Evolutionary conservation across 1,140 invertebrate genomes (phyloP).

Genomic region (Antheraea pernyi): DNA sequence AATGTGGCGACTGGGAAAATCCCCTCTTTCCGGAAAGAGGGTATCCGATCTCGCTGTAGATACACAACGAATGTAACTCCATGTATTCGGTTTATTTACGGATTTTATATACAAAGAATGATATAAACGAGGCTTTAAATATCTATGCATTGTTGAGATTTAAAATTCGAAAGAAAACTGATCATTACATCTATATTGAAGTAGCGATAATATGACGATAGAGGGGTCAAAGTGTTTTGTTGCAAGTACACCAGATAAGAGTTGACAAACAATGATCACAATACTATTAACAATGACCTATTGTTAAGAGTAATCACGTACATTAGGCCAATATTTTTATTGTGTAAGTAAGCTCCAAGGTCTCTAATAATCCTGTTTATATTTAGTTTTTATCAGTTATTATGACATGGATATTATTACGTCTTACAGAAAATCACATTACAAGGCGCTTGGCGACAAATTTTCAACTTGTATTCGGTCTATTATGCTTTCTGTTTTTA

Average conservation of each 20-base stretch:
- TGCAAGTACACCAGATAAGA: conserved; percentile 14
- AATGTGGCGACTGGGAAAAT: conserved; percentile 93
- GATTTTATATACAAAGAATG: conserved; percentile 21
- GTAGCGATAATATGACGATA: conserved; percentile 56
- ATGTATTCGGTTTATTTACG: conserved; percentile 3
- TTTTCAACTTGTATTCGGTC: too few relatives aligned
- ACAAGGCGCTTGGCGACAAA: too few relatives aligned
- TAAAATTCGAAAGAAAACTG: conserved; percentile 26
- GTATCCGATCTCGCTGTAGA: conserved; percentile 69
- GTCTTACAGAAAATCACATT: too few relatives aligned
- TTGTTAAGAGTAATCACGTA: conserved; percentile 2
- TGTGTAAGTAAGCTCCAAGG: not conserved
- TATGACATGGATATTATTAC: too few relatives aligned
- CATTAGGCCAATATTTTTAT: too few relatives aligned
- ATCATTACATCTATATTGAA: conserved; percentile 39
- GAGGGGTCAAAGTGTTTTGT: conserved; percentile 49
- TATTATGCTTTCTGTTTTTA: too few relatives aligned
- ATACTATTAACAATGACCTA: conserved; percentile 5
- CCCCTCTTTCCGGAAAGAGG: conserved; percentile 85
- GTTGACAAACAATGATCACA: conserved; percentile 3
- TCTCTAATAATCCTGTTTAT: not conserved
- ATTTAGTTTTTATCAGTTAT: not conserved
- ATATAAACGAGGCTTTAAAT: conserved; percentile 17
- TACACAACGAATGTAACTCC: conserved; percentile 41
- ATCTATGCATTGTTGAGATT: conserved; percentile 46